Base-by-base conservation (phyloP, 2,797 vertebrate species). In the Pteronotus mesoamericanus region DNA sequence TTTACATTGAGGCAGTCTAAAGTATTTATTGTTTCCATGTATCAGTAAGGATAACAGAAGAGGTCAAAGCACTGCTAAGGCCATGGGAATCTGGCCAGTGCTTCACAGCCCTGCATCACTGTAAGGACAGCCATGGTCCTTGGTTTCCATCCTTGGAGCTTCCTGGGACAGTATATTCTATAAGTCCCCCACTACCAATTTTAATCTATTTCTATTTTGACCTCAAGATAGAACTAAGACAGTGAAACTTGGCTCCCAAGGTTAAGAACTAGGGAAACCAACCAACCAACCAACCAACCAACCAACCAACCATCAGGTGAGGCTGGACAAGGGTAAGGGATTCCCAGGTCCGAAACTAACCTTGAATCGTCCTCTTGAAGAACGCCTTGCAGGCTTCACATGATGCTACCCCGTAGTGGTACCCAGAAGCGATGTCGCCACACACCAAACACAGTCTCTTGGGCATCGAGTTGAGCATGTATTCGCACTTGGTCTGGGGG, bases 291-390 rank as follows among this genome's bases (percentile, higher is more conserved):
- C 57, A 21, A 42, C n/a, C 18, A 21, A 42, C n/a, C 18, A 26
- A 19, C 32, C 22, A 21, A 9, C 7, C 24, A 24, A 26, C 51
- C 53, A 53, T 39, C 55, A 4, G 0, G 5, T 3, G 34, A 80
- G 39, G 42, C 6, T 14, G 82, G 53, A n/a, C 44, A 80, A 15
- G 51, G 37, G 34, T 1, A 22, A 21, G 72, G 42, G 12, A 19
- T 6, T 5, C 6, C 72, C 72, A 80, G 44, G 11, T 18, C 15
- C 44, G 80, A 37, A 97, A 99, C 99, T 98, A 98, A 99, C 99
- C 99, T 99, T 99, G 99, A 98, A 99, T 99, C 96, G 99, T 99
- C 98, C 99, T 99, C 98, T 99, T 99, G 99, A 99, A 99, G 99
- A 99, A 99, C 72, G 99, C 99, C 98, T 99, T 99, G 99, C 99